phyloP scores from a whole-genome alignment of 2,113 vertebrate genomes.

The Ia io region DNA sequence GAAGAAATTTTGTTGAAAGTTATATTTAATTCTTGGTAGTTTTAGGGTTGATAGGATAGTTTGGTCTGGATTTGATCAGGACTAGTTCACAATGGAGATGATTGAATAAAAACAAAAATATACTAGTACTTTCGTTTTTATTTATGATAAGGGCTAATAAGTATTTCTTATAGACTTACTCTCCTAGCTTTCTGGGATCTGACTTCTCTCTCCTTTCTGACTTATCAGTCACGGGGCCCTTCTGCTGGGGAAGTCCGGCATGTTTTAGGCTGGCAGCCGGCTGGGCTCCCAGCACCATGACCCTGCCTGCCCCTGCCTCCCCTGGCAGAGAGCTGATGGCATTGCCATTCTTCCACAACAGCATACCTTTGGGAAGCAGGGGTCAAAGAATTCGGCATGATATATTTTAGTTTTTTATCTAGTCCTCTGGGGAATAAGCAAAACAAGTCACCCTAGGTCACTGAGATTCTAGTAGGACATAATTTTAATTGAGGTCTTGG shows the following conservation, averaged over 20 bases:
- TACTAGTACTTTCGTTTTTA: background rate
- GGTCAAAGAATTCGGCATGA: background rate
- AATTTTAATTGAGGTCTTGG: background rate
- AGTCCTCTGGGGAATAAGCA: background rate
- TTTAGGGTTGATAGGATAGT: background rate
- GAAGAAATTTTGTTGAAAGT: slow-evolving; percentile 8
- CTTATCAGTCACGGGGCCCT: background rate
- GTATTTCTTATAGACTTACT: background rate
- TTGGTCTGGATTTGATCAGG: background rate
- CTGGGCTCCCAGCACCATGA: too few species aligned
- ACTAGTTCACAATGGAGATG: background rate
- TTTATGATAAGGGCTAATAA: background rate
- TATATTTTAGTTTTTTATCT: background rate
- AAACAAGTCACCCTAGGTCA: background rate
- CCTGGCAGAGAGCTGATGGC: background rate
- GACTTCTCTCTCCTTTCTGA: background rate
- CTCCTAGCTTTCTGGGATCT: background rate
- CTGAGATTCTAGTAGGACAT: background rate
- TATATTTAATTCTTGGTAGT: background rate
- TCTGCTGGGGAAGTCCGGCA: too few species aligned
- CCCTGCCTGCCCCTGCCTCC: background rate
- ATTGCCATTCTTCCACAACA: background rate
- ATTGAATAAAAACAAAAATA: background rate
- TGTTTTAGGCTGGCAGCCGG: background rate
- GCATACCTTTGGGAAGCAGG: background rate